Base-by-base conservation (phyloP, 2,797 vertebrate genomes). In the Dicrostonyx torquatus region DNA sequence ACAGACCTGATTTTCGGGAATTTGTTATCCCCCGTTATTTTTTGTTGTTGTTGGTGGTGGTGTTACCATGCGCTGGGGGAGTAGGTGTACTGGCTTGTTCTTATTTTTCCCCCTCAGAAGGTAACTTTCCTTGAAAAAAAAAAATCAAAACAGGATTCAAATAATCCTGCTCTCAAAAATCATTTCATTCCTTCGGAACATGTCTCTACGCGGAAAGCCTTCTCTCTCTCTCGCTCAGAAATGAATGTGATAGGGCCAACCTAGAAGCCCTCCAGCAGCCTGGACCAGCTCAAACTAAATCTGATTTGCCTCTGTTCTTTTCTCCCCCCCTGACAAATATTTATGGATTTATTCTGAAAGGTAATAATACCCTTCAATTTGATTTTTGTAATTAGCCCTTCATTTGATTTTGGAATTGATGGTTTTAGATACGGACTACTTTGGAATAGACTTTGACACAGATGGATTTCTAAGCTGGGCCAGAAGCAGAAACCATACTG, bases 1-100 rank as follows among this genome's bases (percentile, higher is more conserved):
- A 98, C 98, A 98, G 98, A 98, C 98, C 98, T 98, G 98, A 98
- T 98, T 99, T 99, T 99, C 98, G 98, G 98, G 98, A 99, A 99
- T 99, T 98, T 98, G 98, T 98, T 98, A 98, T 98, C 98, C 98
- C 98, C 98, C 98, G 97, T 98, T 98, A 98, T 98, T 98, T 96
- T 86, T 95, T n/a, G 75, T 91, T 83, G 70, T 78, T 93, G 55
- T 80, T 98, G 98, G 98, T 43, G 40, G 26, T 66, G 60, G 9
- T 90, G 66, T 37, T 64, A 60, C 62, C 34, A 87, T 98, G 97
- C 97, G 96, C 97, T 97, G 97, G 98, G 55, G 98, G 98, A 98
- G 98, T 92, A 97, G 97, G 98, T 98, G 95, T 97, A 97, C 97
- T 85, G 92, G 93, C 92, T 85, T 94, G 82, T 89, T 97, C 89